Evolutionary conservation across 2,888 invertebrate genomes (phyloP), one percentile per base, ranked within the genome.

Genomic region (Tipula confusa): DNA sequence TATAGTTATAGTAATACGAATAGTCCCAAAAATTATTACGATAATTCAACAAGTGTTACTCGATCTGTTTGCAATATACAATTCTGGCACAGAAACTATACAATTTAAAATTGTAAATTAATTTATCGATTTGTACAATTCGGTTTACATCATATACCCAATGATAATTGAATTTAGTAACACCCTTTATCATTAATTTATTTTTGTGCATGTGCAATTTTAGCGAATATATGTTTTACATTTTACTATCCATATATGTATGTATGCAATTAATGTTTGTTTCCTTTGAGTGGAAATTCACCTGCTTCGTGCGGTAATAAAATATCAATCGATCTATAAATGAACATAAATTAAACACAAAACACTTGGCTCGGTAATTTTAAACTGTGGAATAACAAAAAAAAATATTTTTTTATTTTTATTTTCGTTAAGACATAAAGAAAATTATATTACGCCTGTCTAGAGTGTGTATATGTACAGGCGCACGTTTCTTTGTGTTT

Each of bases 41-140:
- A 33, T 9, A 43, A 43, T 64, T 18, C 64, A 64, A 64, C 64
- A 64, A 24, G 64, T 64, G 18, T 9, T 64, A 0, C 3, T 38
- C 38, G 9, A 38, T 38, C 11, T 38, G 13, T 2, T 9, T 13
- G 13, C 13, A 38, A 2, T 38, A 38, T 38, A 38, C 11, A 38
- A 38, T n/a, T 24, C 64, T 24, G 64, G 64, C 24, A 64, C 24
- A 24, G 18, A 48, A 43, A 15, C 64, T 64, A 64, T 64, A 18
- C 24, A 64, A 64, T 64, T 64, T 64, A 18, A 64, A 64, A 64
- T 64, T 64, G 64, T 64, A 64, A 64, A 24, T 64, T 24, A 64
- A 64, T 64, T 64, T 64, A 64, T 64, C 64, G 64, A 64, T 64
- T 64, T 64, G 64, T 64, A 24, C 24, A 64, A 64, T 64, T 64